Conservation (phyloP, 2,113 vertebrate genomes). For the Sebastes fasciatus region DNA sequence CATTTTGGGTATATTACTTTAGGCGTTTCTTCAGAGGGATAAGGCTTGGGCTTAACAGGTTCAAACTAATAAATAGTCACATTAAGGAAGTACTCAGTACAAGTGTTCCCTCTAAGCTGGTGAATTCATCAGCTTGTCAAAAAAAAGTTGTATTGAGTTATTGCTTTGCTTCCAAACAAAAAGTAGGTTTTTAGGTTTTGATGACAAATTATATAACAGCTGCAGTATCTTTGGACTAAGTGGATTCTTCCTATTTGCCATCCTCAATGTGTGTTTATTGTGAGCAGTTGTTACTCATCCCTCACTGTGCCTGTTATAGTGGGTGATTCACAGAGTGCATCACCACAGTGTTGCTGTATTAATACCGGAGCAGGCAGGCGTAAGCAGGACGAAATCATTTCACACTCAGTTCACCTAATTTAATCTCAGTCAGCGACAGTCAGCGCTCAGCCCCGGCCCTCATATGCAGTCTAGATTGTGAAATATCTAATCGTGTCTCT, state of each 20-base stretch:
- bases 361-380: conserved; percentile 14
- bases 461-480: neutral
- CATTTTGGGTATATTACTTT: too few relatives aligned
- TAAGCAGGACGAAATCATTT: conserved; percentile 8
- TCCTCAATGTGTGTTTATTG: neutral
- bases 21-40: too few relatives aligned
- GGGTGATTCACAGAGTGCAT: conserved; percentile 7
- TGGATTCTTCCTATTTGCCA: neutral
- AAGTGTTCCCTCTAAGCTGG: neutral
- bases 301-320: neutral
- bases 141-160: neutral
- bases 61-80: neutral
- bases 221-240: neutral
- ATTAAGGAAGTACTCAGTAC: neutral
- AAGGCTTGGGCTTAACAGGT: neutral
- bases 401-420: conserved; percentile 36
- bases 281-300: neutral
- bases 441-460: conserved; percentile 19
- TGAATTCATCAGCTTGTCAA: conserved; percentile 7
- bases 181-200: neutral
- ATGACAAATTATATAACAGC: neutral
- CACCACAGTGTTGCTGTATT: neutral
- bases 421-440: conserved; percentile 32
- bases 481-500: neutral
- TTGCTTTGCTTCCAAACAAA: neutral